Evolutionary conservation across 2,888 invertebrate species (phyloP).

Genomic region (Sipunculus nudus): DNA sequence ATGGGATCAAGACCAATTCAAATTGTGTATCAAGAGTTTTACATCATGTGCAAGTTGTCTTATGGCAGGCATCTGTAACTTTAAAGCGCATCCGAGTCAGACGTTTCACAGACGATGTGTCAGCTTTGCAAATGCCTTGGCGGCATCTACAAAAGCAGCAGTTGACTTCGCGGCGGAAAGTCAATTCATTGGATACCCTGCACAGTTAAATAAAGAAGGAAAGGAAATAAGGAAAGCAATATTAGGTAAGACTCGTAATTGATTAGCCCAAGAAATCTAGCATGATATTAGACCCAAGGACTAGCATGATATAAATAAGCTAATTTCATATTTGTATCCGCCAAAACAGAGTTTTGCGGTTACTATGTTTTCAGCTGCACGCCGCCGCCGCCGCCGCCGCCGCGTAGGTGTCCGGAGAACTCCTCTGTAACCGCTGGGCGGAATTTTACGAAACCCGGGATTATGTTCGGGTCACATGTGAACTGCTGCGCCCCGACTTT

Average conservation of each 20-base stretch:
- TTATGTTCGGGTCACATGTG: too few relatives aligned
- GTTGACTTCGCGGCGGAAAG: slow-evolving; percentile 60
- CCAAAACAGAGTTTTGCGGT: too few relatives aligned
- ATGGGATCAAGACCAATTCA: slow-evolving; percentile 56
- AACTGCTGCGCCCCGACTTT: too few relatives aligned
- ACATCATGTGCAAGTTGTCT: slow-evolving; percentile 58
- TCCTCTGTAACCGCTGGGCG: too few relatives aligned
- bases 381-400: too few relatives aligned
- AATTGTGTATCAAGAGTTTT: slow-evolving; percentile 57
- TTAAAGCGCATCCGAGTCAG: slow-evolving; percentile 49
- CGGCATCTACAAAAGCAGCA: slow-evolving; percentile 55
- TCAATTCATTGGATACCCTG: slow-evolving; percentile 59
- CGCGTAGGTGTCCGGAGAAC: too few relatives aligned
- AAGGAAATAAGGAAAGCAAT: slow-evolving; percentile 55
- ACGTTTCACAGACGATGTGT: slow-evolving; percentile 50
- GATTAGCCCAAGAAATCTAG: too few relatives aligned
- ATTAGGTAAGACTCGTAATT: slow-evolving; percentile 52
- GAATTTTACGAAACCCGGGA: too few relatives aligned
- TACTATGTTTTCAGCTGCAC: too few relatives aligned
- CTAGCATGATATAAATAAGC: too few relatives aligned
- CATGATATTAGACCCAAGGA: too few relatives aligned
- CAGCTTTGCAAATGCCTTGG: slow-evolving; percentile 60
- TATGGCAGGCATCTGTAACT: slow-evolving; percentile 56
- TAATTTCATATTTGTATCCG: too few relatives aligned
- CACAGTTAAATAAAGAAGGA: slow-evolving; percentile 49